Evolutionary conservation across 2,888 invertebrate genomes (phyloP), one percentile per base, ranked within the genome.

Genomic region (Lasiommata megera): DNA sequence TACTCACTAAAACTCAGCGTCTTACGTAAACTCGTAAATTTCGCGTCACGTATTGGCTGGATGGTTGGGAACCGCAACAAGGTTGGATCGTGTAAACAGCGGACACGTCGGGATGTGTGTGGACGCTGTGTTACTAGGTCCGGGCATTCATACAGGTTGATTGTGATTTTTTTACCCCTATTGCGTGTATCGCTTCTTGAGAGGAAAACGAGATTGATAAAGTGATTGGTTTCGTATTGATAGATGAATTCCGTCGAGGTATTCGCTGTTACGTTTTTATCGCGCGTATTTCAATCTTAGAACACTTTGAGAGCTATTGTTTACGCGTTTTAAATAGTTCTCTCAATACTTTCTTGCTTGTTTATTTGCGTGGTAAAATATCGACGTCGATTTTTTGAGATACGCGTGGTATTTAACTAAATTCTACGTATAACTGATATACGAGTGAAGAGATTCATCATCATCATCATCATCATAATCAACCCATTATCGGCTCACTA

Each of bases 111-210:
- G 16, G 8, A 16, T 16, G 16, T 46, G 29, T 46, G 16, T 16
- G 11, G 16, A n/a, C 3, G 7, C 11, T 29, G 16, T 31, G 14
- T 11, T 31, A 31, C 41, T 52, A 41, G 52, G 31, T 52, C 28
- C 38, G 17, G 8, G 29, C 41, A 31, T 40, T 70, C 71, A 58
- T 79, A 88, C 74, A 83, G 87, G 82, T 53, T 80, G 88, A 62
- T 62, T 65, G 56, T 54, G 43, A 54, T 47, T 67, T 62, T 57
- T 60, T 55, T n/a, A 2, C 12, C 28, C 31, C 46, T 58, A 43
- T 46, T 14, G 40, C 46, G 37, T 44, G 54, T 46, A 29, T 29
- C 11, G 37, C 38, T 56, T 56, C 46, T 46, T 52, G 37, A 36
- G 28, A 17, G 40, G 36, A 36, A 29, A 44, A 9, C 46, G 46